These are phyloP conservation scores for Amphibalanus amphitrite DNA, from an alignment of 1,140 invertebrate genomes.

Conservation along the genomic window DNA sequence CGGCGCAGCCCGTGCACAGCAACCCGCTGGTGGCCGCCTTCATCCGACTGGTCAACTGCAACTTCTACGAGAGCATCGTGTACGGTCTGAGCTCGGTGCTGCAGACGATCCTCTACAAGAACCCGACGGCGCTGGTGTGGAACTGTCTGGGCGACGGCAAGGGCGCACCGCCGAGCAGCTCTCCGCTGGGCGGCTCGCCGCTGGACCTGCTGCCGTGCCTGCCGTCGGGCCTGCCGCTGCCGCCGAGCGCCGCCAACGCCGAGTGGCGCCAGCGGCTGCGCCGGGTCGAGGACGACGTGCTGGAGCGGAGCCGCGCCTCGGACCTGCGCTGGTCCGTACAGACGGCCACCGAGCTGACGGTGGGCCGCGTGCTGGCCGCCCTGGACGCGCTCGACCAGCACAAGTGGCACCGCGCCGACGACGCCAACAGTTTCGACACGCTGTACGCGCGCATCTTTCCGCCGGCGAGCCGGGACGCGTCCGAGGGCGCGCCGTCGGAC, in stretches of 20 bases:
- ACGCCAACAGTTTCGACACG: constrained; percentile 66
- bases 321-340: constrained; percentile 91
- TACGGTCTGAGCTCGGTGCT: constrained; percentile 58
- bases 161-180: constrained; percentile 52
- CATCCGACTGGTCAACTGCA: constrained; percentile 67
- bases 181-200: constrained; percentile 72
- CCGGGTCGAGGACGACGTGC: constrained; percentile 63
- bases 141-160: constrained; percentile 62
- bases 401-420: constrained; percentile 79
- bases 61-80: constrained; percentile 70
- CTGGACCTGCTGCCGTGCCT: constrained; percentile 71
- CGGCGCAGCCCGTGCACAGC: constrained; percentile 17
- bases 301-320: constrained; percentile 64
- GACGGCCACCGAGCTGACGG: constrained; percentile 38
- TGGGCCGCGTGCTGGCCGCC: constrained; percentile 62
- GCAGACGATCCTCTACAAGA: constrained; percentile 61
- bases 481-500: constrained; percentile 25
- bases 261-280: constrained; percentile 37
- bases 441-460: constrained; percentile 77
- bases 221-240: constrained; percentile 80
- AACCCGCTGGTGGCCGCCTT: constrained; percentile 45
- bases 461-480: constrained; percentile 15
- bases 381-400: constrained; percentile 82
- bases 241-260: constrained; percentile 38
- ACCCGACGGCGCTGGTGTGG: constrained; percentile 85